Conservation (phyloP, 2,113 vertebrate genomes). For the Oncorhynchus clarkii region DNA sequence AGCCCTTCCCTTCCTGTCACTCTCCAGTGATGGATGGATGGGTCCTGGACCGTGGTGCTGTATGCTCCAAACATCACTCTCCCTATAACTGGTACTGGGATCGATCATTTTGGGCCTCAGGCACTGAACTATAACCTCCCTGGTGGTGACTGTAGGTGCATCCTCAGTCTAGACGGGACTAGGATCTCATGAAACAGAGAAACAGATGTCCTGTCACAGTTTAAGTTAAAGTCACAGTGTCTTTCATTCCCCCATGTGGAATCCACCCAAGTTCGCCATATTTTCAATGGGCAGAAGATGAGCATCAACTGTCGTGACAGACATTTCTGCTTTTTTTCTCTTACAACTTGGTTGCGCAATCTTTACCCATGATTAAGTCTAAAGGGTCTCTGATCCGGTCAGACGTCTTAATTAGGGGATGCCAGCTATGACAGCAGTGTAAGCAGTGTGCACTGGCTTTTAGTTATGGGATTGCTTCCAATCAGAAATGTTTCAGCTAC, state of each 20-base stretch:
- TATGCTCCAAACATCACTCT: not conserved
- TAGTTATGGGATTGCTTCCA: constrained; percentile 35
- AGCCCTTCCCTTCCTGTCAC: not conserved
- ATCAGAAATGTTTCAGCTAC: constrained; percentile 41
- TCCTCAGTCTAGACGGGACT: too few relatives aligned
- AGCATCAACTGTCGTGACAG: constrained; percentile 64
- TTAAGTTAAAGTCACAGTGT: too few relatives aligned
- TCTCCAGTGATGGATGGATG: constrained; percentile 26
- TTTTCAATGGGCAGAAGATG: constrained; percentile 56
- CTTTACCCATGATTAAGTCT: too few relatives aligned
- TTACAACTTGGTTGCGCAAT: too few relatives aligned
- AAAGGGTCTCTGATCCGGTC: too few relatives aligned
- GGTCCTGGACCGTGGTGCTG: not conserved
- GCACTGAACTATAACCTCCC: not conserved
- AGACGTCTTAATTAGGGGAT: too few relatives aligned
- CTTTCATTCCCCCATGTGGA: too few relatives aligned
- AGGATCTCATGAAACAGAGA: too few relatives aligned
- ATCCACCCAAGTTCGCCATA: constrained; percentile 28
- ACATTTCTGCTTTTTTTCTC: constrained; percentile 48
- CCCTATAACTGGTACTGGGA: not conserved
- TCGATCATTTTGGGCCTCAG: not conserved
- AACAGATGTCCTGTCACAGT: too few relatives aligned
- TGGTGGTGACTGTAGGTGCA: not conserved
- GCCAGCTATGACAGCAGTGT: not conserved
- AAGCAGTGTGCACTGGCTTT: constrained; percentile 18